Base-by-base conservation (phyloP, 1,140 invertebrate species). In the Bombus soroeensis region DNA sequence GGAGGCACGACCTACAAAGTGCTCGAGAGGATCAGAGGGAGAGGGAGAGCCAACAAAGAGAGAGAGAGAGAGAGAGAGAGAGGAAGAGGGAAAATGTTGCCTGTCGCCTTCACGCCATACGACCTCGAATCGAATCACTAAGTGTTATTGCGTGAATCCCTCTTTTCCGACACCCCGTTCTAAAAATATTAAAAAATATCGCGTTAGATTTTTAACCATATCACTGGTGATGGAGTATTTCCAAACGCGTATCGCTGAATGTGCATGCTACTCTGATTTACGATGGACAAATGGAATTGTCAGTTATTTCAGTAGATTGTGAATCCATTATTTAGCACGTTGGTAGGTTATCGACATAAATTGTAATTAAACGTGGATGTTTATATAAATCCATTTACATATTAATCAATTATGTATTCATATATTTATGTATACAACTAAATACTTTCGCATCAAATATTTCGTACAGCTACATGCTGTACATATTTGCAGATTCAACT, bases 71-170 rank as follows among this genome's bases (percentile, higher is more conserved):
- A n/a, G 28, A 15, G 5, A 15, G 13, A 32, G 10, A n/a, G 59
- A 85, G 74, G 15, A 13, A 28, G 18, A 57, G 34, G 28, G 43
- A 59, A 76, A 76, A 62, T 59, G 77, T 53, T 77, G 91, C 83
- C 81, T 86, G 86, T 89, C 88, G 89, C 84, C 89, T 90, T 90
- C 78, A 87, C 87, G 80, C 89, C 89, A 73, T 71, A 70, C 88
- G 77, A 81, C 79, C 81, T 86, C 81, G 72, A 91, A 90, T 91
- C 90, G 84, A 91, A 91, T 91, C 87, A 88, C 77, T 59, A 71
- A 78, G 89, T 85, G 89, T 88, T 91, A 88, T 87, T 86, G 89
- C 89, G 89, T 88, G 87, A 90, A 91, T 82, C 81, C 89, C 76
- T 78, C 84, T 71, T 75, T 66, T 79, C 53, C 47, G 70, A 88